A percentile compares a stretch with the other conserved stretches of the same genome.
Conservation (phyloP, 2,797 vertebrate genomes). For the Muscicapa striata region DNA sequence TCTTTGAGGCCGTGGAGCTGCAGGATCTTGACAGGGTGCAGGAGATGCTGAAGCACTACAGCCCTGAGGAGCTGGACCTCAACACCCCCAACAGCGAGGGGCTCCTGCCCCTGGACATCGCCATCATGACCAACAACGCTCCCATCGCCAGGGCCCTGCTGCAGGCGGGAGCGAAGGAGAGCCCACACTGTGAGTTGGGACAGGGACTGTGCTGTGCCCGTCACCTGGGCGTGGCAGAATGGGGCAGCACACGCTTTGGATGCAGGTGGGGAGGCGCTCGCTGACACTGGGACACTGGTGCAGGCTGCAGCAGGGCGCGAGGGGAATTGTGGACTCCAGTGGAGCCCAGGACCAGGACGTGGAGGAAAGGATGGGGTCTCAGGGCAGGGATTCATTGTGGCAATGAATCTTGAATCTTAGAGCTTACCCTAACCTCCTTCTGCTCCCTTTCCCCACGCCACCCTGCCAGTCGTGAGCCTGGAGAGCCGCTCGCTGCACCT, state of each 20-base stretch:
- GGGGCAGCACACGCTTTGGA: fast-evolving
- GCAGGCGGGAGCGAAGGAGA: slow-evolving; percentile 88
- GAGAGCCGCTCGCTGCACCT: slow-evolving; percentile 87
- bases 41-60: slow-evolving; percentile 88
- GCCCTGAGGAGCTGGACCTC: slow-evolving; percentile 90
- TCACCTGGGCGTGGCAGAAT: not conserved
- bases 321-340: fast-evolving
- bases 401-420: too few species aligned
- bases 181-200: slow-evolving; percentile 89
- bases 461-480: slow-evolving; percentile 82
- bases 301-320: not conserved
- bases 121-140: slow-evolving; percentile 93
- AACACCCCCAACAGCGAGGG: slow-evolving; percentile 94
- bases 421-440: not conserved
- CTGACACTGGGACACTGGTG: not conserved
- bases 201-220: fast-evolving
- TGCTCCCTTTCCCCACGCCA: not conserved
- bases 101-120: slow-evolving; percentile 90
- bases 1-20: slow-evolving; percentile 92
- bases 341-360: not conserved
- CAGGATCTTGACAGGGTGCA: slow-evolving; percentile 89
- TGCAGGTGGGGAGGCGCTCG: fast-evolving
- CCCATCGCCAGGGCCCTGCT: slow-evolving; percentile 89
- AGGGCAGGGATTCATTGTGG: not conserved
- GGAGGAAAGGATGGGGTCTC: fast-evolving